phyloP scores from a whole-genome alignment of 2,797 vertebrate species.

The Chromis chromis region DNA sequence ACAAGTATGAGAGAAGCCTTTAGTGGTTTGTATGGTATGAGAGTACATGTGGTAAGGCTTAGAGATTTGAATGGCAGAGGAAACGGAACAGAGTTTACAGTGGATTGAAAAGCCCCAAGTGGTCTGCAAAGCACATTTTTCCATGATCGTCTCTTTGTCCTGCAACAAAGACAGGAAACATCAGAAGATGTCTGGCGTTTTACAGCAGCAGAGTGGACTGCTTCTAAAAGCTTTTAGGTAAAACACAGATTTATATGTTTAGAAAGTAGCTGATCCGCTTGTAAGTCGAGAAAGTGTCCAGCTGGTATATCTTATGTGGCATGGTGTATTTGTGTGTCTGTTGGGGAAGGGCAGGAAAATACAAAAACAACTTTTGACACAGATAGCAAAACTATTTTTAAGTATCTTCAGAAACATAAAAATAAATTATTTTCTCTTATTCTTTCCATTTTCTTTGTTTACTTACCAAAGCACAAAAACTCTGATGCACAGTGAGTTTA shows the following conservation, averaged over 20 bases:
- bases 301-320: background rate
- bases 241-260: slow-evolving; percentile 4
- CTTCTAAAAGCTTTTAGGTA: slow-evolving; percentile 7
- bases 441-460: background rate
- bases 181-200: slow-evolving; percentile 65
- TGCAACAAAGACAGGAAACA: slow-evolving; percentile 80
- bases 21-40: slow-evolving; percentile 59
- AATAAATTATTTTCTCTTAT: background rate
- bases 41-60: slow-evolving; percentile 67
- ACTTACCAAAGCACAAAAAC: background rate
- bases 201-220: slow-evolving; percentile 40
- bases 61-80: slow-evolving; percentile 60
- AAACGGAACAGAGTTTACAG: slow-evolving; percentile 61
- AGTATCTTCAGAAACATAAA: no score
- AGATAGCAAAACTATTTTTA: background rate
- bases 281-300: background rate
- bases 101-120: slow-evolving; percentile 63
- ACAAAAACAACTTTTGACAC: background rate
- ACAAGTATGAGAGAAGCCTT: slow-evolving; percentile 63
- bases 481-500: background rate
- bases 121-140: slow-evolving; percentile 64
- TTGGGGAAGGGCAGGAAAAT: background rate
- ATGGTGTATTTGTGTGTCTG: background rate
- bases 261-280: background rate
- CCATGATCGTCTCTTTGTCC: slow-evolving; percentile 74